Evolutionary conservation across 2,888 invertebrate genomes (phyloP), one percentile per base, ranked within the genome.

Genomic region (Lysandra coridon): DNA sequence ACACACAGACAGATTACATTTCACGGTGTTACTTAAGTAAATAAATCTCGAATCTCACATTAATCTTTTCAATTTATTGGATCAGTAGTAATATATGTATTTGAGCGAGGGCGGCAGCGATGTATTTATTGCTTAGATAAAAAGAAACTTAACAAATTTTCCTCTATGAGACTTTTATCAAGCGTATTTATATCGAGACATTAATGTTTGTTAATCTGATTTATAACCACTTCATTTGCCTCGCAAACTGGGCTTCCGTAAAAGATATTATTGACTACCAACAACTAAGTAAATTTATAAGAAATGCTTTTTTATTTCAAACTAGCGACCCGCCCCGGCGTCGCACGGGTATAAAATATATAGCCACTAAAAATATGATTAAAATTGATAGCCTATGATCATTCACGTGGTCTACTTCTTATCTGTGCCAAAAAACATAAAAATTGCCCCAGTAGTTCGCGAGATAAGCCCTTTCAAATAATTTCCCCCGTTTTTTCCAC

Each of bases 21-120:
- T 90, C 90, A 91, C 86, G 87, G 88, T 84, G 86, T 90, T 91
- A 90, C 88, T 90, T 91, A 91, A 90, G 89, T 90, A 89, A 89
- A 92, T 91, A 91, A 88, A 91, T 91, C 89, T 88, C 85, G 89
- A 89, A 91, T 91, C 88, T 88, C 88, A 89, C 92, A 91, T 93
- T 91, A 91, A 93, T 93, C 93, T 92, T 87, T 84, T 85, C 86
- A 87, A 93, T 93, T 93, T 93, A 93, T 93, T 88, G 88, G 86
- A 84, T 89, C 85, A 85, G 87, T 86, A 87, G 88, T 90, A 88
- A 86, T 85, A 88, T 86, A n/a, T n/a, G n/a, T n/a, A 85, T 84
- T 85, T 84, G 85, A 84, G 89, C 88, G 90, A 90, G 88, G 91
- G 91, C 90, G 91, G 87, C n/a, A n/a, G n/a, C n/a, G 89, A 91